Base-by-base conservation (phyloP, 2,113 vertebrate species). In the Phyllostomus hastatus region DNA sequence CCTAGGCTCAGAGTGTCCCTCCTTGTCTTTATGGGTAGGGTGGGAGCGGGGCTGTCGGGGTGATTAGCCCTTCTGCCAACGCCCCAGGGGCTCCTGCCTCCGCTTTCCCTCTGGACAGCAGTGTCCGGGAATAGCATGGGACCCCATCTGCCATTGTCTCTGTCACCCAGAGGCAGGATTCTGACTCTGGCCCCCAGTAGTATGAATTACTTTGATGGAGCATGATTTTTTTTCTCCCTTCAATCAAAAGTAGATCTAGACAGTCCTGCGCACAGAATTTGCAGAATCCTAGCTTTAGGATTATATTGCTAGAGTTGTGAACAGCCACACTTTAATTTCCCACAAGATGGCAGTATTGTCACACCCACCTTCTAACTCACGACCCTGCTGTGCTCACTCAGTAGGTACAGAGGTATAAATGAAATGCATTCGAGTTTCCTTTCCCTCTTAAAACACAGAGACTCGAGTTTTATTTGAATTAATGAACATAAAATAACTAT, bases 311-410 rank as follows among this genome's bases (percentile, higher is more conserved):
- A 0, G 10, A 8, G 11, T 5, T 35, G n/a, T 5, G 10, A 43
- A 4, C 0, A 1, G n/a, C 50, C 33, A 48, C 26, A 3, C 7
- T 72, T 54, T 4, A 4, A 22, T 28, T n/a, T 2, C 24, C 94
- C 97, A 96, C 85, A 5, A 79, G 97, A 67, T 94, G 97, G 92
- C 95, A 80, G 78, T 66, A 24, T 93, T 31, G 87, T 46, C 69
- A 33, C 4, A 88, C n/a, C 4, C 57, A 79, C 82, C 48, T 75
- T 24, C 67, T 69, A 35, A 83, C 24, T 0, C 59, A 3, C 0
- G 10, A 33, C 19, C 61, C 48, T 10, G 26, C 7, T 31, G 10
- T 14, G 6, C 38, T 24, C 33, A 1, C 43, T 24, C 3, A 0
- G 14, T 15, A 67, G 35, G 8, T 7, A 6, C 8, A 7, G 46